Conservation (phyloP, 1,140 invertebrate genomes). For the Anadara kagoshimensis region DNA sequence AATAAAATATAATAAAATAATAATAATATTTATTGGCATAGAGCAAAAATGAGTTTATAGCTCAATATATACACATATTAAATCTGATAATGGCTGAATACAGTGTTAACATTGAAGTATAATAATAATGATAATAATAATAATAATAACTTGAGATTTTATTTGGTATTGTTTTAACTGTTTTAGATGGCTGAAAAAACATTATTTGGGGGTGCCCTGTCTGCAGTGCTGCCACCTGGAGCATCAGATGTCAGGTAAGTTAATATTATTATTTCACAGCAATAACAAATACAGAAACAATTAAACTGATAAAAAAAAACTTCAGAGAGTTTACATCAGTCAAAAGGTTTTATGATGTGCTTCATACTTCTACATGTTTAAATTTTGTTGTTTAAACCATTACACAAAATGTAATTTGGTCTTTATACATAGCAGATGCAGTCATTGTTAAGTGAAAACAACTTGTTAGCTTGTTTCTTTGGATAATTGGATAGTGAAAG, state of each 20-base stretch:
- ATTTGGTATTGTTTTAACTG: neutral
- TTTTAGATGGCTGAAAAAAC: conserved; percentile 21
- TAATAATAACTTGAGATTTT: neutral
- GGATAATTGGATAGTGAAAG: too few species aligned
- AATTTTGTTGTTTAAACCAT: neutral
- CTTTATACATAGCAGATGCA: too few species aligned
- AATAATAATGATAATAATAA: neutral
- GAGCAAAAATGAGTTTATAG: too few species aligned
- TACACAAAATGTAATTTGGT: too few species aligned
- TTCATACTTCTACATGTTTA: neutral
- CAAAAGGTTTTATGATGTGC: neutral
- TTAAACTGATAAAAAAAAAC: neutral
- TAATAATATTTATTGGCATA: too few species aligned
- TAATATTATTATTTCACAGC: neutral
- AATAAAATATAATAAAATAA: too few species aligned
- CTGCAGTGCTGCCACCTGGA: conserved; percentile 40
- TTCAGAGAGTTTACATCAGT: neutral
- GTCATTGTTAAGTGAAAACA: too few species aligned
- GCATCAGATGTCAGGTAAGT: conserved; percentile 55
- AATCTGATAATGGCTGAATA: neutral
- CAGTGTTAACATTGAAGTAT: neutral
- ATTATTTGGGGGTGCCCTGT: conserved; percentile 51
- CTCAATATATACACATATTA: too few species aligned
- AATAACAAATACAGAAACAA: neutral
- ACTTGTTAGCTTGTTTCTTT: too few species aligned